Evolutionary conservation across 2,797 vertebrate species (phyloP).

Genomic region (Lepidocolaptes lacrymiger): DNA sequence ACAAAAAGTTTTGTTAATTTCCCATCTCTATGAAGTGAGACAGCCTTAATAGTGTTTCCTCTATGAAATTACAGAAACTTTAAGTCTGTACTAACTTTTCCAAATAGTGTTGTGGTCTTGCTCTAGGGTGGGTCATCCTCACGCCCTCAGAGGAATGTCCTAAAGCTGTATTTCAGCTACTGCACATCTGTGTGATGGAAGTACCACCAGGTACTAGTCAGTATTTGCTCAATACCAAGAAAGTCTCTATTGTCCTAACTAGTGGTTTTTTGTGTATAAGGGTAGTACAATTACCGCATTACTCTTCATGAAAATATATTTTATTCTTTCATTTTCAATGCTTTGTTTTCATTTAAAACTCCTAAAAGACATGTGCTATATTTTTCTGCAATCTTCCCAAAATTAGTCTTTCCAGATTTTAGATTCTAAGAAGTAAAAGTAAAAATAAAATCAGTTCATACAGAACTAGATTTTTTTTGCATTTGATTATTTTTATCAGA

Average conservation of each 20-base stretch:
- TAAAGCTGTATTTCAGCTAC: background rate
- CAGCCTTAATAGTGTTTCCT: background rate
- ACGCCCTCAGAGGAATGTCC: background rate
- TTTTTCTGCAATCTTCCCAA: background rate
- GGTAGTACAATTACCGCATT: background rate
- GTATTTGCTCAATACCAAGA: background rate
- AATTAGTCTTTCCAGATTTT: background rate
- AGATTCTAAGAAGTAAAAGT: background rate
- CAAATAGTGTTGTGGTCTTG: background rate
- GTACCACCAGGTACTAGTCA: background rate
- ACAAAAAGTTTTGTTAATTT: background rate
- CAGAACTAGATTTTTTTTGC: background rate
- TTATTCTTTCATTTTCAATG: background rate
- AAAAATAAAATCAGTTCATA: background rate
- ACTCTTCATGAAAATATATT: background rate
- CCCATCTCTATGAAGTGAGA: background rate
- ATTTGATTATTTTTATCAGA: background rate
- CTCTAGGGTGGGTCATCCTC: background rate
- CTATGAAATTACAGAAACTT: background rate
- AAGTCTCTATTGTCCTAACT: background rate
- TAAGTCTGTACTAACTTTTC: background rate
- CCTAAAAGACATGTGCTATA: rapidly evolving
- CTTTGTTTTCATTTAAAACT: background rate
- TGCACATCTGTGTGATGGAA: background rate
- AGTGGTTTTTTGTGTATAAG: background rate